phyloP scores from a whole-genome alignment of 35 echinoderm and acorn worm genomes.

The Hemicentrotus pulcherrimus region DNA sequence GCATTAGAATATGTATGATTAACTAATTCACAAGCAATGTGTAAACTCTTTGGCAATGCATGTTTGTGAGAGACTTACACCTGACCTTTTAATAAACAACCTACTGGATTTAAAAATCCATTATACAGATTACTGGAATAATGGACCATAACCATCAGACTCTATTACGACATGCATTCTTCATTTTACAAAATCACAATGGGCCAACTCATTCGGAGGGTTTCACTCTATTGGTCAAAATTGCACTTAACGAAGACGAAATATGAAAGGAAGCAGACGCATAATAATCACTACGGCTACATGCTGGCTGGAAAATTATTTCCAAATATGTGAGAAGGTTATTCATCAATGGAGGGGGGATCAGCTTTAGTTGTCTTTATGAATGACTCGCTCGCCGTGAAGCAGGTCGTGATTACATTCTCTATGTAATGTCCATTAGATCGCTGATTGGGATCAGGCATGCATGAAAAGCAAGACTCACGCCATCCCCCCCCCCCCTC shows the following conservation, averaged over 20 bases:
- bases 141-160: no score
- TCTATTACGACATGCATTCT: no score
- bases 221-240: neutral
- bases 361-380: neutral
- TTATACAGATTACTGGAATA: neutral
- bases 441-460: neutral
- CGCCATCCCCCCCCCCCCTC: neutral
- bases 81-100: neutral
- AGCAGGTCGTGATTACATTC: slow-evolving; percentile 3
- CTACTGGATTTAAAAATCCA: neutral
- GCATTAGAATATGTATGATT: neutral
- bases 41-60: neutral
- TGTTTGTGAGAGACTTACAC: neutral
- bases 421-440: slow-evolving; percentile 4
- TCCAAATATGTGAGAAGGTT: neutral
- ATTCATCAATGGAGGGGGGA: neutral
- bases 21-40: neutral
- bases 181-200: no score
- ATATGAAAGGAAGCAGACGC: neutral
- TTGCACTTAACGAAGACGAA: neutral
- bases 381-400: neutral
- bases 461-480: neutral
- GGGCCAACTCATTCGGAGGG: neutral
- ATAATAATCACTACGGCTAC: neutral
- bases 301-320: neutral